Evolutionary conservation across 2,888 invertebrate species (phyloP).

Genomic region (Idaea dimidiata): DNA sequence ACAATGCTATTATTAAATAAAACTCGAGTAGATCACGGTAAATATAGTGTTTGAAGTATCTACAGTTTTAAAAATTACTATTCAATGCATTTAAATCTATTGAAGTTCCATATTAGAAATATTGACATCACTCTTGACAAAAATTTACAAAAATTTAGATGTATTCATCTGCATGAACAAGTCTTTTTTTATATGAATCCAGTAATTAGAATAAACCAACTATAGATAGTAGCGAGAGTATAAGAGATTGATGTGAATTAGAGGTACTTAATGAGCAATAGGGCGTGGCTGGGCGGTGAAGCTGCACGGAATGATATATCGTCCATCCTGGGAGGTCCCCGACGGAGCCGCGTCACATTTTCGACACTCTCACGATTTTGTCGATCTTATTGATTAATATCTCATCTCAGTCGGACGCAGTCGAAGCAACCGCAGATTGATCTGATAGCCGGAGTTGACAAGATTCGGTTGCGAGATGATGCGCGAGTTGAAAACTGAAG

Average conservation of each 20-base stretch:
- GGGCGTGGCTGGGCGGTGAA: constrained; percentile 65
- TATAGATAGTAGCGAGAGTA: constrained; percentile 43
- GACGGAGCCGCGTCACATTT: constrained; percentile 63
- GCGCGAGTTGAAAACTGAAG: neutral
- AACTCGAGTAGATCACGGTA: no score
- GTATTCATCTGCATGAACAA: neutral
- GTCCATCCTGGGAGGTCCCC: constrained; percentile 74
- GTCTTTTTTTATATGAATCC: neutral
- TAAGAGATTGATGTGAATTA: constrained; percentile 70
- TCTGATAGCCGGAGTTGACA: neutral
- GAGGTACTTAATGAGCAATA: constrained; percentile 70
- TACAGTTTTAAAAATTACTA: no score
- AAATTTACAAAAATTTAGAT: neutral
- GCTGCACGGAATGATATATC: constrained; percentile 69
- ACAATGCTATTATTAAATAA: no score
- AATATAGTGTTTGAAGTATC: no score
- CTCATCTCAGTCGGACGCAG: constrained; percentile 54
- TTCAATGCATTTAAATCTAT: no score
- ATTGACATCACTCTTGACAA: no score
- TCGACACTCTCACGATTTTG: constrained; percentile 79
- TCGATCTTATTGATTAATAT: constrained; percentile 74
- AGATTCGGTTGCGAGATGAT: constrained; percentile 47
- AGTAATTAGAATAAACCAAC: constrained; percentile 12
- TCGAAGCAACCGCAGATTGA: constrained; percentile 18
- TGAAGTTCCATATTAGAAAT: no score